Base-by-base conservation (phyloP, 2,797 vertebrate species). In the Parauchenoglanis punctatus region DNA sequence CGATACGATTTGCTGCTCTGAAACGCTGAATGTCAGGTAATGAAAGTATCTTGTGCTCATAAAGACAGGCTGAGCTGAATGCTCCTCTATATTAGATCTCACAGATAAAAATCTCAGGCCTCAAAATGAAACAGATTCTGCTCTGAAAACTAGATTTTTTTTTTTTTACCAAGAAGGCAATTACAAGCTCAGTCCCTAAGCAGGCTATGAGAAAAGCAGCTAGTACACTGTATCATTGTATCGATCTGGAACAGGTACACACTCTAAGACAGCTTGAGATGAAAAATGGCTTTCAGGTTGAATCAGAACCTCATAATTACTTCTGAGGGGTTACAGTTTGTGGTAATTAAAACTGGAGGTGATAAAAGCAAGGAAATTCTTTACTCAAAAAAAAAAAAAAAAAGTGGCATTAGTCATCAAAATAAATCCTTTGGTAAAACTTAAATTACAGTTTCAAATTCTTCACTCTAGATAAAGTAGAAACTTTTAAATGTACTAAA, bases 11-110 rank as follows among this genome's bases (percentile, higher is more conserved):
- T 46, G 2, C 40, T 46, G 46, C 46, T 59, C 83, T 28, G 68
- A 59, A 58, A 12, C 20, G 35, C 67, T 59, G 52, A 84, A 84
- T 59, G 49, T 58, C 49, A 58, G 52, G 67, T 84, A 84, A 84
- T 73, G 67, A 84, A 84, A 84, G 63, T 58, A 72, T 73, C 23
- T 17, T 44, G 12, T 58, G 52, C 83, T 73, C 61, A 83, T 83
- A 31, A 67, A 83, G 63, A 52, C 63, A 35, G 54, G 31, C 83
- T 73, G 68, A 59, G 44, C 68, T 73, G 54, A 72, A 44, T 84
- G 35, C 54, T 59, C 25, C 23, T 73, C 23, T 84, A 59, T 84
- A 84, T 84, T 73, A 84, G 31, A 84, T 84, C 35, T 58, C 11
- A 4, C 68, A 17, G 68, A 84, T 84, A 52, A 84, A 70, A 70